Percentiles rank a stretch among this genome's conserved stretches.
Evolutionary conservation across 2,888 invertebrate genomes (phyloP).

Genomic region (Agrotis clavis): DNA sequence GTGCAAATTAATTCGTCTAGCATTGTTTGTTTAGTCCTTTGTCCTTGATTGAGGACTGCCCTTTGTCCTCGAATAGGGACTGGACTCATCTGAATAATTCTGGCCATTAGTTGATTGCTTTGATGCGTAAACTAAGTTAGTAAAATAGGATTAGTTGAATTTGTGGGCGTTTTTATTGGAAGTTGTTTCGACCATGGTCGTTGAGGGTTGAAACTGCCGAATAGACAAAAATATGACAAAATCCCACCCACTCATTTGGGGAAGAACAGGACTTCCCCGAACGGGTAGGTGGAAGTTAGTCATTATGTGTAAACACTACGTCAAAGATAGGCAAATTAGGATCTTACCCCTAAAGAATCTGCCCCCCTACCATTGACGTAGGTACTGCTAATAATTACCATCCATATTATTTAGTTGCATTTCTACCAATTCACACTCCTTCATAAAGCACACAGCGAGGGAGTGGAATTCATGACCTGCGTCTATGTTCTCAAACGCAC

Average conservation of each 20-base stretch:
- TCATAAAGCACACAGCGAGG: too few relatives aligned
- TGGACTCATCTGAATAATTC: slow-evolving; percentile 36
- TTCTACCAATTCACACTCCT: too few relatives aligned
- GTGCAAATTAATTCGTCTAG: slow-evolving; percentile 45
- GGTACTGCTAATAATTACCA: too few relatives aligned
- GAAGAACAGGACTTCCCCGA: not conserved
- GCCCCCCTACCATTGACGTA: too few relatives aligned
- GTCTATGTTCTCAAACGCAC: too few relatives aligned
- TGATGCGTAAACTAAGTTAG: slow-evolving; percentile 29
- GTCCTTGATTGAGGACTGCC: slow-evolving; percentile 45
- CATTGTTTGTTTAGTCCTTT: slow-evolving; percentile 54
- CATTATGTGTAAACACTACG: too few relatives aligned
- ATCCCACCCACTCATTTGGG: too few relatives aligned
- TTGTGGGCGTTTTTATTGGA: slow-evolving; percentile 10
- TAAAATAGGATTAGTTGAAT: slow-evolving; percentile 28
- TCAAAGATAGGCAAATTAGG: not conserved
- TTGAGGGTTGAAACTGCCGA: not conserved
- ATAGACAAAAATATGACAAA: not conserved
- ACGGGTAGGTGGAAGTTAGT: not conserved
- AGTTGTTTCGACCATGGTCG: slow-evolving; percentile 6
- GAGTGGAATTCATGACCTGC: too few relatives aligned
- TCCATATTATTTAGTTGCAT: too few relatives aligned
- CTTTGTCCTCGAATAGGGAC: slow-evolving; percentile 32
- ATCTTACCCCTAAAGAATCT: too few relatives aligned
- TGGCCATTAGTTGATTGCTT: slow-evolving; percentile 50